phyloP scores from a whole-genome alignment of 2,888 invertebrate species.

The Congeria kusceri region DNA sequence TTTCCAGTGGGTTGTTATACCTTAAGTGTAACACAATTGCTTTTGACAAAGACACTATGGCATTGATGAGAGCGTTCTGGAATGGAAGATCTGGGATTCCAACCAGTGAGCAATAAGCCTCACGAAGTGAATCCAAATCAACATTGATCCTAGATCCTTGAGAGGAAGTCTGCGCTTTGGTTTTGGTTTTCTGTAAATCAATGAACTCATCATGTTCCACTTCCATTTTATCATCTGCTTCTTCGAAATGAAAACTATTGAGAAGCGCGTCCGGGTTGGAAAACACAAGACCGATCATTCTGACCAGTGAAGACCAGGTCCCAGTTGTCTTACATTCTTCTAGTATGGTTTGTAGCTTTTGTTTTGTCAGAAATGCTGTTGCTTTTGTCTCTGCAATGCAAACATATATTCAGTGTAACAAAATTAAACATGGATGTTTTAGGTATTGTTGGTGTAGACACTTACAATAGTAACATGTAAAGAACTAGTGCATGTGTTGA shows the following conservation, averaged over 20 bases:
- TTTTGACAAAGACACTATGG: conserved; percentile 90
- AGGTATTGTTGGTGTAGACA: too few relatives aligned
- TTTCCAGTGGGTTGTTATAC: conserved; percentile 86
- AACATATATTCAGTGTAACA: too few relatives aligned
- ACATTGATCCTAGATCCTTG: conserved; percentile 69
- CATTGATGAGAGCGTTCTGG: conserved; percentile 90
- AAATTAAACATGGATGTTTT: too few relatives aligned
- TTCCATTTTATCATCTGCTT: conserved; percentile 90
- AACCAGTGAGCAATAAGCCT: conserved; percentile 89
- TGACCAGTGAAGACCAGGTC: conserved; percentile 90
- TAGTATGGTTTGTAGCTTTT: conserved; percentile 91
- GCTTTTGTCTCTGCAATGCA: conserved; percentile 34
- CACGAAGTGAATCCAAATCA: conserved; percentile 88
- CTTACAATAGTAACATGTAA: too few relatives aligned
- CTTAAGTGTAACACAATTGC: conserved; percentile 90
- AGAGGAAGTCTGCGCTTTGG: neutral
- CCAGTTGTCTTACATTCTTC: conserved; percentile 90
- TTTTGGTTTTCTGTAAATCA: neutral
- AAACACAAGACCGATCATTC: conserved; percentile 92
- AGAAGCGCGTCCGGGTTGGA: conserved; percentile 90
- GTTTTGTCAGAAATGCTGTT: conserved; percentile 89
- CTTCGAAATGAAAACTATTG: conserved; percentile 88
- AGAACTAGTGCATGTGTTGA: too few relatives aligned
- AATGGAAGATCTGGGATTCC: conserved; percentile 86
- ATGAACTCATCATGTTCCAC: conserved; percentile 82